These are phyloP conservation scores for Ctenosaura bakeri DNA, from an alignment of 2,797 vertebrate genomes.

Conservation along the genomic window DNA sequence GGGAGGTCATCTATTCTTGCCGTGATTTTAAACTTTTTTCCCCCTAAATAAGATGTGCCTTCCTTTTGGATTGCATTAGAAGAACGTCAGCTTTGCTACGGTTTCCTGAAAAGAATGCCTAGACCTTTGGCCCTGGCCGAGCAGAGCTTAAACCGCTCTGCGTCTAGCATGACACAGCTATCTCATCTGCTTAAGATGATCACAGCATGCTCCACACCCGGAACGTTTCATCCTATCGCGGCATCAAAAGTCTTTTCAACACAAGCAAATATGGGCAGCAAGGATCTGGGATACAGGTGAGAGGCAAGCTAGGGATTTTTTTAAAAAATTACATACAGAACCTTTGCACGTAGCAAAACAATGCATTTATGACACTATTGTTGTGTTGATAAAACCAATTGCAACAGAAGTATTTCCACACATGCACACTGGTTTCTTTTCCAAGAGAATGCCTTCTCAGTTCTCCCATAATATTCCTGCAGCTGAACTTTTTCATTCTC, in stretches of 20 bases:
- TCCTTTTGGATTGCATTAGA: conserved; percentile 50
- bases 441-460: too few relatives aligned
- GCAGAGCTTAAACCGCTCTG: not conserved
- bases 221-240: conserved; percentile 11
- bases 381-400: not conserved
- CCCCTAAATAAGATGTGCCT: not conserved
- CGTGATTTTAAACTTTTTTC: conserved; percentile 60
- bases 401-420: not conserved
- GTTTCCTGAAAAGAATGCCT: conserved; percentile 31
- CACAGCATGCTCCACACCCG: not conserved
- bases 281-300: not conserved
- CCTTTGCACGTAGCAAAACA: not conserved
- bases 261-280: not conserved
- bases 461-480: not conserved
- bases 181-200: not conserved
- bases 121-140: conserved; percentile 30
- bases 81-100: conserved; percentile 18
- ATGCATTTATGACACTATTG: conserved; percentile 22
- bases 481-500: not conserved
- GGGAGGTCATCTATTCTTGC: conserved; percentile 51
- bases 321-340: not conserved
- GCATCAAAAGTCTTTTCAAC: not conserved
- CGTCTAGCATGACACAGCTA: conserved; percentile 38
- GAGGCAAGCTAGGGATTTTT: not conserved
- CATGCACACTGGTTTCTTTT: not conserved